phyloP scores from a whole-genome alignment of 2,797 vertebrate genomes.

The Gastrophryne carolinensis region DNA sequence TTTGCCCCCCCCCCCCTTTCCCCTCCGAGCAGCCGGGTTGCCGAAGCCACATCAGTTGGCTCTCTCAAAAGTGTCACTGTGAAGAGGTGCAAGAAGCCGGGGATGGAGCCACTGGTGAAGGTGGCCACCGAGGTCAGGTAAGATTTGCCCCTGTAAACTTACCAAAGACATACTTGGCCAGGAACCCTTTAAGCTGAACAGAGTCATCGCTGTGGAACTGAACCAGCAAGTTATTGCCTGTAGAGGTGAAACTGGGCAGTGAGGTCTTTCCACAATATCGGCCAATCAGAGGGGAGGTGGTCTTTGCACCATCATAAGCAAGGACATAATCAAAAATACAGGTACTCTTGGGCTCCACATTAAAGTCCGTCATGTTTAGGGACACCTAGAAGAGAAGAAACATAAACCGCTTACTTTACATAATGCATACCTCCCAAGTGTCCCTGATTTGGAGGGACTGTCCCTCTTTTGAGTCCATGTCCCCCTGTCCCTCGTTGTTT shows the following conservation, averaged over 20 bases:
- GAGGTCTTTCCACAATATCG: slow-evolving; percentile 58
- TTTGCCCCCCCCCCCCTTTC: too few relatives aligned
- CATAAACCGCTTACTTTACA: not conserved
- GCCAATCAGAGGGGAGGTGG: slow-evolving; percentile 55
- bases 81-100: too few relatives aligned
- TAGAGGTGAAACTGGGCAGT: slow-evolving; percentile 56
- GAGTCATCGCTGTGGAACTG: slow-evolving; percentile 61
- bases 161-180: slow-evolving; percentile 56
- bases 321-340: slow-evolving; percentile 62
- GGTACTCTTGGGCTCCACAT: slow-evolving; percentile 55
- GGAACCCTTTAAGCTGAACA: slow-evolving; percentile 58
- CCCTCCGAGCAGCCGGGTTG: too few relatives aligned
- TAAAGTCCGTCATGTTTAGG: slow-evolving; percentile 61
- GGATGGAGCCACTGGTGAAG: too few relatives aligned
- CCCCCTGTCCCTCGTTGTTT: too few relatives aligned
- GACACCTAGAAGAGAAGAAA: slow-evolving; percentile 53
- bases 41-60: too few relatives aligned
- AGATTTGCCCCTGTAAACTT: too few relatives aligned
- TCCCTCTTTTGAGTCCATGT: too few relatives aligned
- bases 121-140: too few relatives aligned
- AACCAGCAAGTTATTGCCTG: slow-evolving; percentile 59
- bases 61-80: too few relatives aligned
- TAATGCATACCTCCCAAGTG: too few relatives aligned
- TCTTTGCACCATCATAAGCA: slow-evolving; percentile 59
- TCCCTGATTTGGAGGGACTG: too few relatives aligned